Conservation (phyloP, 2,797 vertebrate genomes). For the Acrocephalus scirpaceus region DNA sequence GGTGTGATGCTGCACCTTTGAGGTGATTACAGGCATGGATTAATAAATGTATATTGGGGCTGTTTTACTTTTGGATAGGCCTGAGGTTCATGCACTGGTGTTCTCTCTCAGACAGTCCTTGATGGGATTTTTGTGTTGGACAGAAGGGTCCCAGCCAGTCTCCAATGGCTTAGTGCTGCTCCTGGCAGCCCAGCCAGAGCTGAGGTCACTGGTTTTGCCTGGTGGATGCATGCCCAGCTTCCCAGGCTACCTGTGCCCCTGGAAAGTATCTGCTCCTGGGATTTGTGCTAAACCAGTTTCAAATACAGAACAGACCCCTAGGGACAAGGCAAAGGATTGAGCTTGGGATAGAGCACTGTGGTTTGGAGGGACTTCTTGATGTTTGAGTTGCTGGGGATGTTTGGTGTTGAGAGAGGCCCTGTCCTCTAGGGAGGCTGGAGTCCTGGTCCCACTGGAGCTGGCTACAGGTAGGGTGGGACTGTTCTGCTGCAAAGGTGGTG, state of each 20-base stretch:
- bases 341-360: not conserved
- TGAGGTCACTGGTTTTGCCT: accelerated
- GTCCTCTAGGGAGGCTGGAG: not conserved
- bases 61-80: accelerated
- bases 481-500: not conserved
- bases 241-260: not conserved
- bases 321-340: not conserved
- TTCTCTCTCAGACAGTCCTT: not conserved
- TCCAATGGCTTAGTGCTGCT: accelerated
- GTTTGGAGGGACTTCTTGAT: not conserved
- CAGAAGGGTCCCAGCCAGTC: not conserved
- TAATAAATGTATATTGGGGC: not conserved
- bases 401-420: not conserved
- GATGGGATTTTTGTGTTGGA: accelerated
- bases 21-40: not conserved
- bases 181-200: not conserved
- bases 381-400: not conserved
- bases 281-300: not conserved
- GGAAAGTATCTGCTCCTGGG: not conserved
- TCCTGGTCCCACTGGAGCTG: not conserved
- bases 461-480: not conserved
- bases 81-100: not conserved
- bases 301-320: accelerated
- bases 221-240: not conserved
- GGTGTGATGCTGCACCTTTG: not conserved